Percentiles rank a stretch among this genome's conserved stretches.
Conservation (phyloP, 1,140 invertebrate genomes). For the Phymorhynchus buccinoides region DNA sequence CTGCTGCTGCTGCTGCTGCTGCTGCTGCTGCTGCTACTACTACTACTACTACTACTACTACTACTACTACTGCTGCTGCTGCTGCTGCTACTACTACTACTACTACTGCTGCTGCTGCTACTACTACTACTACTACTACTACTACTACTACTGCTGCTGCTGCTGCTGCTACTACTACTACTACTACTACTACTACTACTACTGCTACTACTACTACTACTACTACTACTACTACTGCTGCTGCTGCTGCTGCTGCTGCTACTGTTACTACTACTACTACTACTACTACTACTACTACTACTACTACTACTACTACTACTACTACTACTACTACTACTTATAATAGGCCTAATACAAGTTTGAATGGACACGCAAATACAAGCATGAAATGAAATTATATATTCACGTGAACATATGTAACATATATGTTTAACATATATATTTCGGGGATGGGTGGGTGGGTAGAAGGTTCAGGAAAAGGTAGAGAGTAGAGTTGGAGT, state of each 20-base stretch:
- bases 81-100: conserved; percentile 40
- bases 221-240: not conserved
- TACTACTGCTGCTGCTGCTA: conserved; percentile 38
- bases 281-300: conserved; percentile 39
- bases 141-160: conserved; percentile 5
- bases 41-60: conserved; percentile 37
- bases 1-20: conserved; percentile 41
- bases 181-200: conserved; percentile 16
- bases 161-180: conserved; percentile 1
- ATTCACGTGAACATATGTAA: too few species aligned
- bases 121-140: conserved; percentile 33
- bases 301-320: conserved; percentile 18
- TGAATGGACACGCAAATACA: too few species aligned
- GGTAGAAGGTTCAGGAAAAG: too few species aligned
- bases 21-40: conserved; percentile 38
- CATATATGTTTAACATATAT: too few species aligned
- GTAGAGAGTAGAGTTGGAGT: too few species aligned
- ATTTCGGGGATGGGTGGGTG: too few species aligned
- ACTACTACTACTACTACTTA: too few species aligned
- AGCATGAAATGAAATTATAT: too few species aligned
- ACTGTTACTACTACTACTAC: conserved; percentile 26
- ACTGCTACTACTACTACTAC: not conserved
- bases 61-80: conserved; percentile 38
- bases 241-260: not conserved
- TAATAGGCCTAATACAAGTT: too few species aligned